Conservation (phyloP, 2,888 invertebrate genomes). For the Neoascia interrupta region DNA sequence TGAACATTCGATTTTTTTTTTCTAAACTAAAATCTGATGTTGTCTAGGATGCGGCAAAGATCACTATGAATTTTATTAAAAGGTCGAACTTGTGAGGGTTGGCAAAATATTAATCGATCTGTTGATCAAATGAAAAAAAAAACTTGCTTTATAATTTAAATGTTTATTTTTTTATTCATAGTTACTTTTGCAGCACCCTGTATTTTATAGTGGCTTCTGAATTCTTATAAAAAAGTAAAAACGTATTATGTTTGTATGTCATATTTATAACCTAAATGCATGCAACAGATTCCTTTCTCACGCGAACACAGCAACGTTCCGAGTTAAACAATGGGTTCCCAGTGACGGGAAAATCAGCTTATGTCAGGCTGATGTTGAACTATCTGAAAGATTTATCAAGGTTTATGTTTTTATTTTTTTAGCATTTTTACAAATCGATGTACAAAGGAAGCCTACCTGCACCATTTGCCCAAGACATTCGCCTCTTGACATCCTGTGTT, state of each 20-base stretch:
- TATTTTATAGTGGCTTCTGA: neutral
- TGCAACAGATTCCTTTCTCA: slow-evolving; percentile 30
- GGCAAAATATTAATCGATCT: too few relatives aligned
- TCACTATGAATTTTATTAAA: too few relatives aligned
- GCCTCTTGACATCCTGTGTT: slow-evolving; percentile 83
- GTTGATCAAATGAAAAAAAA: too few relatives aligned
- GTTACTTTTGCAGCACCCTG: too few relatives aligned
- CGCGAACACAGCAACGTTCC: neutral
- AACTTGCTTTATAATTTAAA: too few relatives aligned
- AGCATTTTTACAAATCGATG: neutral
- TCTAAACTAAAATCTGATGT: slow-evolving; percentile 5
- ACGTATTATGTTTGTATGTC: neutral
- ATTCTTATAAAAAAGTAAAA: neutral
- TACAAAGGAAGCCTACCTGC: slow-evolving; percentile 33
- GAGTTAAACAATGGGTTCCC: too few relatives aligned
- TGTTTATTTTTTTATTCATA: too few relatives aligned
- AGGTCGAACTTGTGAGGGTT: too few relatives aligned
- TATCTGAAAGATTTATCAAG: slow-evolving; percentile 51
- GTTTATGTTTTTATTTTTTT: neutral
- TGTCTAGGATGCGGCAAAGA: too few relatives aligned
- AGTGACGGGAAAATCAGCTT: neutral
- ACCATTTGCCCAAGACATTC: slow-evolving; percentile 76
- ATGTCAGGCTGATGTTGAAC: slow-evolving; percentile 60
- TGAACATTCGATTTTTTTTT: slow-evolving; percentile 31
- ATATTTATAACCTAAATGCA: slow-evolving; percentile 28